phyloP scores from a whole-genome alignment of 2,797 vertebrate species.

The Myotis vivesi region DNA sequence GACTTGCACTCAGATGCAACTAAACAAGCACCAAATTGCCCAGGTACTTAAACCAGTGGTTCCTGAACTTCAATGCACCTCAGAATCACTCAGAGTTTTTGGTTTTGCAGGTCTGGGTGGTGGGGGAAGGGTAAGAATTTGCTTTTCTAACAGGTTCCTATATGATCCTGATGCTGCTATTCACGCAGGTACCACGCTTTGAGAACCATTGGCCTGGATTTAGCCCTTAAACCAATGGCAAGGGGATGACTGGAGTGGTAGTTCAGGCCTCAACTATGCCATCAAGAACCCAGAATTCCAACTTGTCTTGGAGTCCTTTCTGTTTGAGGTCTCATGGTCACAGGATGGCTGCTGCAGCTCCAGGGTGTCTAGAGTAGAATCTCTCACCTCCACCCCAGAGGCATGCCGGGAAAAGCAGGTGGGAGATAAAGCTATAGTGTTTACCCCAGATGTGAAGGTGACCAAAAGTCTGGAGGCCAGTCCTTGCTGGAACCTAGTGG shows the following conservation, averaged over 20 bases:
- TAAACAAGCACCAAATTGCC: background rate
- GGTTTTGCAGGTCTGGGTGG: background rate
- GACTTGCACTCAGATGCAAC: background rate
- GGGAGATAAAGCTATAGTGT: too few relatives aligned
- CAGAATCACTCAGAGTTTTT: background rate
- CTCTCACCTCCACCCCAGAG: background rate
- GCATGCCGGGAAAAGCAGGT: background rate
- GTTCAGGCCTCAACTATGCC: background rate
- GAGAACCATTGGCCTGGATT: background rate
- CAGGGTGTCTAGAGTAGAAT: background rate
- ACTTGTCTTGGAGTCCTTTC: background rate
- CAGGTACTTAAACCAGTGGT: background rate
- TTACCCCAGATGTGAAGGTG: background rate
- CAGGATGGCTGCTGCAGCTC: background rate
- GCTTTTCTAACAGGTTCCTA: background rate
- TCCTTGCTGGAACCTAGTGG: background rate
- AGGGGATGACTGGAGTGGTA: background rate
- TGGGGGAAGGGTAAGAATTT: background rate
- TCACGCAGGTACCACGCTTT: background rate
- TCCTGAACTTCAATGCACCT: rapidly evolving
- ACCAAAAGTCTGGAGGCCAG: background rate
- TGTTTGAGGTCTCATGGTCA: background rate
- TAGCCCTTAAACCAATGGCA: background rate
- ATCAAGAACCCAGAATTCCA: background rate
- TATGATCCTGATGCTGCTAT: background rate